These are phyloP conservation scores for Archaeoteleia sp. DNA, from an alignment of 2,888 invertebrate species.

Conservation along the genomic window DNA sequence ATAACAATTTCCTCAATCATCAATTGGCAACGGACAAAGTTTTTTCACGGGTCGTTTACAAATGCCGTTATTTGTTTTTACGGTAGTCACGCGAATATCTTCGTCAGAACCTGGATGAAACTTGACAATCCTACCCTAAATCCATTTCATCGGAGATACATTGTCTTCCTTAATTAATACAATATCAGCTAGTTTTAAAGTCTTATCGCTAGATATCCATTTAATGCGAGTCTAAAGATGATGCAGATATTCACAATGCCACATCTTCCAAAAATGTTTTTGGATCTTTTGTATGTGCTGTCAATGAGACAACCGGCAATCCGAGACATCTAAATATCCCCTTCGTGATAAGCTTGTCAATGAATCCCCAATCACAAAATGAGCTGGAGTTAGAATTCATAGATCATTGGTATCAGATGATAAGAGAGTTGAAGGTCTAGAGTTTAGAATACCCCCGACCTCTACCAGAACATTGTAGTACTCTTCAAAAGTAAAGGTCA, in stretches of 20 bases:
- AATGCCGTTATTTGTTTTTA: background rate
- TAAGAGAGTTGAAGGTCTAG: background rate
- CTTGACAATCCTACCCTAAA: background rate
- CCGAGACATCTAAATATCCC: background rate
- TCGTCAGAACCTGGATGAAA: background rate
- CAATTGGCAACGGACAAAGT: background rate
- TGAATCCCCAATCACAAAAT: conserved; percentile 1
- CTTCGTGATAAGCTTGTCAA: background rate
- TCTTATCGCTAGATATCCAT: background rate
- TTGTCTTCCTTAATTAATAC: background rate
- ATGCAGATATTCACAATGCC: background rate
- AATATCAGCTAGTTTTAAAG: background rate
- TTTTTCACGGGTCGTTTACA: background rate
- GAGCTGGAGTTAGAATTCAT: background rate
- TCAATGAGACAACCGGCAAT: background rate
- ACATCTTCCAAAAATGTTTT: background rate
- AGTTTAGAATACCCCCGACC: too few species aligned
- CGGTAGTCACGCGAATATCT: background rate
- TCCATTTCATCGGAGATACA: background rate
- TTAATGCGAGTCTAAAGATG: background rate
- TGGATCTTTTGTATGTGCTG: background rate
- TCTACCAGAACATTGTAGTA: too few species aligned
- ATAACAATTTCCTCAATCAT: too few species aligned
- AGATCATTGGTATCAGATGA: background rate
- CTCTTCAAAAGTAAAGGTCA: background rate